These are phyloP conservation scores for Acestrorhynchus altus DNA, from an alignment of 2,797 vertebrate species.

Conservation along the genomic window DNA sequence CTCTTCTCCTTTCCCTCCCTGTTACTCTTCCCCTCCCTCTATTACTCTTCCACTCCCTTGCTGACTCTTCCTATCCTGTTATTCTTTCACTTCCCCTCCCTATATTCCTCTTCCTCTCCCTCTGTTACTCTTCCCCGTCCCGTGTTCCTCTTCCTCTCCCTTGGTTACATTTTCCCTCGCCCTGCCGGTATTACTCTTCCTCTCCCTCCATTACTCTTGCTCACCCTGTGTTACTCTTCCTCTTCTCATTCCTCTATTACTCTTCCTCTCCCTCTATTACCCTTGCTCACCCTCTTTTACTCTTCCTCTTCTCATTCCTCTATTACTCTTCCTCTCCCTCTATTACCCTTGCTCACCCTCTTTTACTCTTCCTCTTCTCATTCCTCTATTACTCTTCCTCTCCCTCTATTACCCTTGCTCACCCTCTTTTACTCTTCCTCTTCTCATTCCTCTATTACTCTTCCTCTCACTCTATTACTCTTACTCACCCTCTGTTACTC, in stretches of 20 bases:
- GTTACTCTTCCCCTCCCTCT: neutral
- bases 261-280: neutral
- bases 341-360: neutral
- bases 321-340: neutral
- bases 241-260: no score
- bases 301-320: slow-evolving; percentile 31
- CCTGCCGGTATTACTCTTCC: neutral
- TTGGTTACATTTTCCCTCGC: neutral
- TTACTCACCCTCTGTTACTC: slow-evolving; percentile 6
- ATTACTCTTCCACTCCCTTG: neutral
- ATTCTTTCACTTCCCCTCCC: neutral
- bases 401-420: neutral
- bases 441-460: neutral
- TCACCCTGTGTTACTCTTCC: no score
- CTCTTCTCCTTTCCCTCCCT: neutral
- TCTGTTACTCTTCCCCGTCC: slow-evolving; percentile 38
- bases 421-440: neutral
- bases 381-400: neutral
- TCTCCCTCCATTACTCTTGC: no score
- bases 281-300: neutral
- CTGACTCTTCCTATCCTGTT: neutral
- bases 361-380: neutral
- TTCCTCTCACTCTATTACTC: neutral
- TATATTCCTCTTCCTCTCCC: neutral
- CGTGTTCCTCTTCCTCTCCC: neutral